Base-by-base conservation (phyloP, 2,113 vertebrate species). In the Hirundichthys speculiger region DNA sequence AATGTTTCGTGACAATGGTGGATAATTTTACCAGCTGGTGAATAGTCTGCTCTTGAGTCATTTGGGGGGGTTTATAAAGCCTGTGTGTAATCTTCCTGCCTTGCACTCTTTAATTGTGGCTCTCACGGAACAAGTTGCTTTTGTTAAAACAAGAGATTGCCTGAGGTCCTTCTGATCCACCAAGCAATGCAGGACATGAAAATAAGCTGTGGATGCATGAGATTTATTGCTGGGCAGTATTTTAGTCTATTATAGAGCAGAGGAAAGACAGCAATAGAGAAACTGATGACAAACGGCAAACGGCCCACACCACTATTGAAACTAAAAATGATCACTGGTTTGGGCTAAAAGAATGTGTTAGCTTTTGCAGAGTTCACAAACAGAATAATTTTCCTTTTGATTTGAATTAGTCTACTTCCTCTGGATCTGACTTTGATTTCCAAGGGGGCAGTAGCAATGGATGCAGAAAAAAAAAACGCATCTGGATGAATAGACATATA, bases 31-130 rank as follows among this genome's bases (percentile, higher is more conserved):
- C 82, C 84, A 90, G 85, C 82, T 87, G 84, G 60, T 75, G 80
- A 80, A 83, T 82, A 79, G 82, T 84, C 79, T 82, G 79, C 69
- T 85, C 77, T 77, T 91, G 88, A 90, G 87, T 92, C 86, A 92
- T 89, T 90, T 89, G 83, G 69, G 86, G 77, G 72, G 86, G 77
- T 73, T 80, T 70, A 79, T 91, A 88, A 92, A 92, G 80, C 20
- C 56, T 75, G 74, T 81, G 81, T 83, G 86, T 88, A 89, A 90
- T 87, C 86, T 84, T 88, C 83, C 79, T 83, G 69, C 71, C 88
- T 72, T 71, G 60, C 57, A 73, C 84, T 75, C 73, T 87, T 78
- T 88, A 90, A 91, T 90, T 77, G 66, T 77, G 80, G 48, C 69
- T 83, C 80, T 82, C 77, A 84, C 50, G 76, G 77, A 87, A 91